Conservation (phyloP, 2,797 vertebrate species). For the Cichlasoma orientale region DNA sequence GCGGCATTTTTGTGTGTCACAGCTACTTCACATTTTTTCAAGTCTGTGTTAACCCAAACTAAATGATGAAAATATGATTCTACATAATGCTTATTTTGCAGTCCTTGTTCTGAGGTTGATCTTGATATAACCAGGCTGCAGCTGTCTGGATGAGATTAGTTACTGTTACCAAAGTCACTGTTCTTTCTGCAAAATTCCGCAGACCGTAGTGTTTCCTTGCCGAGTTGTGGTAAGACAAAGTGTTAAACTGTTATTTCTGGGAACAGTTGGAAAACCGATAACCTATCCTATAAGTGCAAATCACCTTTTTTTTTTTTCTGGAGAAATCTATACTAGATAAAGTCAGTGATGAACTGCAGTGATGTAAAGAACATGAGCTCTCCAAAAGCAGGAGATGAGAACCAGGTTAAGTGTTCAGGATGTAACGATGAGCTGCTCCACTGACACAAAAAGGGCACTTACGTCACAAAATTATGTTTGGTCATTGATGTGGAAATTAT, state of each 20-base stretch:
- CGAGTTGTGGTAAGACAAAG: not conserved
- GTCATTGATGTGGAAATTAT: not conserved
- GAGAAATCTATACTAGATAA: not conserved
- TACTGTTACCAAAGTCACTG: not conserved
- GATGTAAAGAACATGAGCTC: not conserved
- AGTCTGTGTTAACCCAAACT: not conserved
- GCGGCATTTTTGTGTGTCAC: not conserved
- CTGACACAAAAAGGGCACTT: not conserved
- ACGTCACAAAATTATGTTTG: not conserved
- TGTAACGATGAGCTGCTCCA: not conserved
- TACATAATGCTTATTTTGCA: not conserved
- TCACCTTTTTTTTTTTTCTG: too few species aligned
- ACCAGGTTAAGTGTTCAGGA: not conserved
- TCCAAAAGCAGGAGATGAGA: not conserved
- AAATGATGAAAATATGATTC: not conserved
- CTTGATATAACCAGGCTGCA: not conserved
- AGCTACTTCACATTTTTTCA: not conserved
- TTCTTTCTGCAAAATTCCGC: not conserved
- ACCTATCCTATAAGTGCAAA: too few species aligned
- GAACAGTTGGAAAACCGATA: too few species aligned
- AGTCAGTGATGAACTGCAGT: not conserved
- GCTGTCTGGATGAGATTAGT: not conserved
- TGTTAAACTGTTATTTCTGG: not conserved
- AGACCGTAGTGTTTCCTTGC: not conserved
- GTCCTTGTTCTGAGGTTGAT: not conserved